Conservation (phyloP, 1,140 invertebrate genomes). For the Pectinophora gossypiella region DNA sequence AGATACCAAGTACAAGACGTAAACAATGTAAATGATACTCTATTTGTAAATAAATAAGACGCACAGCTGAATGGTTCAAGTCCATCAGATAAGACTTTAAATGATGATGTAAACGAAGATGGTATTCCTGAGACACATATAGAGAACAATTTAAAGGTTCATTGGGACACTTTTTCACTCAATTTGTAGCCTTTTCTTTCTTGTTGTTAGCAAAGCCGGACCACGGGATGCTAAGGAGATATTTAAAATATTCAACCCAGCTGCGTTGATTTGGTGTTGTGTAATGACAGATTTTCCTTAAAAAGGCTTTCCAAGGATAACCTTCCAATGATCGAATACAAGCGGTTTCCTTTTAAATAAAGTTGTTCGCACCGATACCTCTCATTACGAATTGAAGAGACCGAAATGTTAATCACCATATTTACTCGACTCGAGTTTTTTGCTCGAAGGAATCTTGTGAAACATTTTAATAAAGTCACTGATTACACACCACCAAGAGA, state of each 20-base stretch:
- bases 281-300: slow-evolving; percentile 31
- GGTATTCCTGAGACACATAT: slow-evolving; percentile 35
- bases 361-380: slow-evolving; percentile 48
- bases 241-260: slow-evolving; percentile 27
- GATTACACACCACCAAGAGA: slow-evolving; percentile 21
- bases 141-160: slow-evolving; percentile 47
- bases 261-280: slow-evolving; percentile 31
- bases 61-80: slow-evolving; percentile 24
- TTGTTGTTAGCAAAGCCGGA: slow-evolving; percentile 28
- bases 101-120: slow-evolving; percentile 32
- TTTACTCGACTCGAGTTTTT: slow-evolving; percentile 36
- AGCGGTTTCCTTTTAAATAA: slow-evolving; percentile 47
- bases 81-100: slow-evolving; percentile 25
- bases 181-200: slow-evolving; percentile 43
- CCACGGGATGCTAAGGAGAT: slow-evolving; percentile 18
- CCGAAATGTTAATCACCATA: slow-evolving; percentile 50
- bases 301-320: slow-evolving; percentile 36
- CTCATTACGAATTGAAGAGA: slow-evolving; percentile 39
- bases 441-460: slow-evolving; percentile 33
- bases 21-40: slow-evolving; percentile 31
- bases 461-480: slow-evolving; percentile 45
- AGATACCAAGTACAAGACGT: slow-evolving; percentile 22
- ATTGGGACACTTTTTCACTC: slow-evolving; percentile 52
- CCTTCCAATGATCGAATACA: slow-evolving; percentile 6
- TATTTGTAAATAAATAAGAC: slow-evolving; percentile 22